phyloP scores from a whole-genome alignment of 2,797 vertebrate species.

The Pipistrellus pygmaeus region DNA sequence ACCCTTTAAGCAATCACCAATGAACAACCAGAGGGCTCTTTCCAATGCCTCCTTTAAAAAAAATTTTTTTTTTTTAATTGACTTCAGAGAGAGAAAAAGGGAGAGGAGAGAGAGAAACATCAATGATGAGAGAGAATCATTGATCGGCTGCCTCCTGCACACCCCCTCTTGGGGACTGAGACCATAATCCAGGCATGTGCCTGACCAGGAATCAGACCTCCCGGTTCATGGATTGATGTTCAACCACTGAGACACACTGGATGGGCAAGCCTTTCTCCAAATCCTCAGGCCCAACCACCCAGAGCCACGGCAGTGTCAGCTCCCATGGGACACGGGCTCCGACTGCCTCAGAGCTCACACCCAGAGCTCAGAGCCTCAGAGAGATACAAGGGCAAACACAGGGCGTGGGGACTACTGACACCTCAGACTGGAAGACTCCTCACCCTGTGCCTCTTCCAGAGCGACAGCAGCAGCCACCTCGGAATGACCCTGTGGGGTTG shows the following conservation, averaged over 20 bases:
- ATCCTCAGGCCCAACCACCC: neutral
- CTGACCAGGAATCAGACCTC: too few species aligned
- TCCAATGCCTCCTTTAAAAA: neutral
- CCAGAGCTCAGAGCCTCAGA: neutral
- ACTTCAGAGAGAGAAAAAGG: too few species aligned
- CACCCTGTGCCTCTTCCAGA: neutral
- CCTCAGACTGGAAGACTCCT: neutral
- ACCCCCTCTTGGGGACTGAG: too few species aligned
- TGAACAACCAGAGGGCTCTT: neutral
- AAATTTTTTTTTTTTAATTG: too few species aligned
- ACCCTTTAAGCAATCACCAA: neutral
- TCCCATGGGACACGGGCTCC: neutral
- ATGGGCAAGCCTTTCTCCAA: neutral
- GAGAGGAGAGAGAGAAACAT: too few species aligned
- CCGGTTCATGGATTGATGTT: too few species aligned
- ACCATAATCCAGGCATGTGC: too few species aligned
- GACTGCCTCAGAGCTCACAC: neutral
- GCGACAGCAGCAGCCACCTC: neutral
- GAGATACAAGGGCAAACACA: neutral
- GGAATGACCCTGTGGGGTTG: neutral
- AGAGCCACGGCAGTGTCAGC: neutral
- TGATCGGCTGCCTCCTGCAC: too few species aligned
- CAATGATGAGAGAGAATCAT: too few species aligned
- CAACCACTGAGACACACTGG: too few species aligned
- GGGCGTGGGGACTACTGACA: neutral